Percentiles rank a stretch among this genome's conserved stretches.
phyloP scores from a whole-genome alignment of 2,113 vertebrate genomes.

The Ranitomeya variabilis region DNA sequence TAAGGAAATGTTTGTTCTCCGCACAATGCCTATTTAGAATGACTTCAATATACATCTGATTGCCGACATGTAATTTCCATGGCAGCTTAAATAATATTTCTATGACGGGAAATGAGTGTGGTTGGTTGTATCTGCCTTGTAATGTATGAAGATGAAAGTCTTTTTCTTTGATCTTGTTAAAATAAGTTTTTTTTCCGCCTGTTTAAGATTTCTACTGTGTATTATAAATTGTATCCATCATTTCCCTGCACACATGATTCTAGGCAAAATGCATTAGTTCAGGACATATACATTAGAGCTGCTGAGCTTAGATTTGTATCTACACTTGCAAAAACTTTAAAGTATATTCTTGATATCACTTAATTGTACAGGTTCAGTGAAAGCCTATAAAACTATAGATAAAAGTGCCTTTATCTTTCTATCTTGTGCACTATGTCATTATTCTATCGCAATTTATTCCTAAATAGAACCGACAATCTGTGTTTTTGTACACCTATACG shows the following conservation, averaged over 20 bases:
- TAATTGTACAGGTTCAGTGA: not conserved
- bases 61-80: slow-evolving; percentile 42
- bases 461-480: too few relatives aligned
- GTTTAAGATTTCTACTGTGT: slow-evolving; percentile 12
- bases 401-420: not conserved
- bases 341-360: not conserved
- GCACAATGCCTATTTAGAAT: slow-evolving; percentile 46
- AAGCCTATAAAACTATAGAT: not conserved
- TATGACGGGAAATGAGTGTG: slow-evolving; percentile 29
- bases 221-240: slow-evolving; percentile 43
- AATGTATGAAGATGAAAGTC: slow-evolving; percentile 55
- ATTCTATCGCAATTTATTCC: not conserved
- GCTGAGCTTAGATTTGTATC: slow-evolving; percentile 7
- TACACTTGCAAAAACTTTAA: slow-evolving; percentile 9
- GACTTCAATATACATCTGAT: slow-evolving; percentile 56
- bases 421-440: not conserved
- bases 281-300: not conserved
- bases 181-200: slow-evolving; percentile 22
- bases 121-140: slow-evolving; percentile 29
- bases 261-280: slow-evolving; percentile 31
- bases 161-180: slow-evolving; percentile 53
- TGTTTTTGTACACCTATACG: too few relatives aligned
- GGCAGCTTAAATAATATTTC: slow-evolving; percentile 45
- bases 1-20: slow-evolving; percentile 36
- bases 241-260: not conserved